Base-by-base conservation (phyloP, 2,797 vertebrate species). In the Steatocranus sp. region DNA sequence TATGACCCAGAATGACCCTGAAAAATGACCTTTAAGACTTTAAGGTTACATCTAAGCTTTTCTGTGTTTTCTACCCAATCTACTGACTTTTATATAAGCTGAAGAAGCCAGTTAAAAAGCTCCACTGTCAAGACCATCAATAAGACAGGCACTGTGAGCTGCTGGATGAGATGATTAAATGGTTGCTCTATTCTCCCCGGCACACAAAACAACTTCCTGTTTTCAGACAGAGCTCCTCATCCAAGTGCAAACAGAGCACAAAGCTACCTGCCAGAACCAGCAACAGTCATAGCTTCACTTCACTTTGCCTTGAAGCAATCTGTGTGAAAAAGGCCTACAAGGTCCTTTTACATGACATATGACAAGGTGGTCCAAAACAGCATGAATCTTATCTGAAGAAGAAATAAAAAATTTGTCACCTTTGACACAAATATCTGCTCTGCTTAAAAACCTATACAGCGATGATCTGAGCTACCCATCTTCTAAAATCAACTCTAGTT, bases 101-200 rank as follows among this genome's bases (percentile, higher is more conserved):
- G 53, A 50, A 76, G 18, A 11, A 63, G 43, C 36, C 76, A 25
- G 32, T 84, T 50, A 79, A 77, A 82, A 49, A 5, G 79, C 38
- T 79, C 11, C 46, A 46, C 75, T 58, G 79, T 53, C 56, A 79
- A 76, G 80, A n/a, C 81, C 83, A 83, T 83, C 81, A 87, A 75
- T 68, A 78, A 79, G 58, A 51, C 61, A 4, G 9, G 30, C 43
- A 6, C 23, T 50, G 63, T 30, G 2, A 23, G 79, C 74, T 43
- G 82, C 81, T 74, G 85, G 54, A 56, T 48, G 88, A 82, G 74
- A 80, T 83, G 76, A 92, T 91, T 87, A 81, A 88, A 88, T 58
- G 77, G 12, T 58, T 2, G 82, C 75, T 88, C 25, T 68, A 3
- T 74, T 79, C 66, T 76, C 38, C 32, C 23, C 3, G 15, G 48